phyloP scores from a whole-genome alignment of 2,888 invertebrate species.

The Lithosia quadra region DNA sequence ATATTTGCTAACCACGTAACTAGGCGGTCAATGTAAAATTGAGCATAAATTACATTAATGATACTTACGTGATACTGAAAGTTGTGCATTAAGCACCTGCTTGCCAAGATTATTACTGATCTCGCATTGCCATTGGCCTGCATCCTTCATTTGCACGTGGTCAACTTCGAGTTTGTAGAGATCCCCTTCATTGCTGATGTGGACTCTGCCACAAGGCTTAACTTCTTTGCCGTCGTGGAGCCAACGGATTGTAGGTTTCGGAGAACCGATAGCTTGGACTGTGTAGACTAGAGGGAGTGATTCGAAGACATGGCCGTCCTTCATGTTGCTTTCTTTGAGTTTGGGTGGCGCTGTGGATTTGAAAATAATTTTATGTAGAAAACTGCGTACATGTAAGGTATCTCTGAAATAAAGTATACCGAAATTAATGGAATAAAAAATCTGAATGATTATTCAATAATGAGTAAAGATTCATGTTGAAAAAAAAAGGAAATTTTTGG shows the following conservation, averaged over 20 bases:
- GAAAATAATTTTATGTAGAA: not conserved
- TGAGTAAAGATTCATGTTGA: no score
- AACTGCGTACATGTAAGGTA: not conserved
- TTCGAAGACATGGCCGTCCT: conserved; percentile 92
- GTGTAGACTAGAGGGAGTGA: conserved; percentile 94
- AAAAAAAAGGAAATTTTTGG: no score
- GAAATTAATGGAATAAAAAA: not conserved
- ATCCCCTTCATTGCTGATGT: conserved; percentile 89
- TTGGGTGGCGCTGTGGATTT: conserved; percentile 88
- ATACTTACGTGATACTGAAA: conserved; percentile 91
- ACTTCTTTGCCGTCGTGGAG: conserved; percentile 91
- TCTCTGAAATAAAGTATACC: not conserved
- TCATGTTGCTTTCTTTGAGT: conserved; percentile 90
- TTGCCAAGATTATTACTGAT: conserved; percentile 95
- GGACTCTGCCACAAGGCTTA: conserved; percentile 88
- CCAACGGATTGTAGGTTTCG: conserved; percentile 93
- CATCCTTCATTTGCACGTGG: conserved; percentile 90
- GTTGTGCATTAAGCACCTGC: conserved; percentile 90
- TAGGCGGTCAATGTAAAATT: no score
- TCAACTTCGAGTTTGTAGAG: conserved; percentile 91
- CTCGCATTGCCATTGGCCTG: conserved; percentile 93
- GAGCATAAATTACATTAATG: not conserved
- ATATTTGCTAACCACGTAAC: no score
- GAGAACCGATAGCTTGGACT: conserved; percentile 91
- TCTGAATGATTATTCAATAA: not conserved